Evolutionary conservation across 53 echinoderm and acorn worm genomes (phyloP), one percentile per base, ranked within the genome.

Genomic region (Astropecten irregularis): DNA sequence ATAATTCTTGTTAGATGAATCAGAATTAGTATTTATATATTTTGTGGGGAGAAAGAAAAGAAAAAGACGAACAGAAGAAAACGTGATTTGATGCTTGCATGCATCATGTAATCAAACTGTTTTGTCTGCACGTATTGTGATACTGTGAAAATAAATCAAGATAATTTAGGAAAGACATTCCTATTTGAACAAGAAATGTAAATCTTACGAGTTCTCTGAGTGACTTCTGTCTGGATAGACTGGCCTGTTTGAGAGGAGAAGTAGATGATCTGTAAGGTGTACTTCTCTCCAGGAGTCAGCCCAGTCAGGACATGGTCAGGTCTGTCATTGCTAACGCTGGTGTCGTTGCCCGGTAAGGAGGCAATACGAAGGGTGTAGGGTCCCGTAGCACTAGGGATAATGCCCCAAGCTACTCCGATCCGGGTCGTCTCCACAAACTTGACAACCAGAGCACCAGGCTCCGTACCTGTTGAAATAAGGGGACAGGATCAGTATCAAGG

Each of bases 181-280:
- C n/a, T n/a, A n/a, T n/a, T n/a, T n/a, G n/a, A n/a, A n/a, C n/a
- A n/a, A n/a, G n/a, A n/a, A n/a, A n/a, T n/a, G 36, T 31, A 28
- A 62, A 30, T 40, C 79, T 61, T 79, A 79, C 79, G 32, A 30
- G 79, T 79, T 48, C 79, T 60, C 46, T 79, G 79, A 62, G 11
- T 3, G 30, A 79, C 28, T 18, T 26, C 13, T 2, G 57, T 76
- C 40, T 56, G 58, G 13, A 50, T 29, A 39, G 19, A 38, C 4
- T 54, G 33, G 0, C 3, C 0, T 7, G n/a, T 1, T 15, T 13
- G 15, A 1, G 19, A 10, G 4, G 15, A 4, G 14, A 25, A 26
- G 32, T 79, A 79, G 47, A 79, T 40, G 33, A 79, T 40, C 20
- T n/a, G 19, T 9, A 79, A 46, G 47, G 84, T 84, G 57, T 84